phyloP scores from a whole-genome alignment of 1,140 invertebrate genomes.

The Macrotrachela quadricornifera region DNA sequence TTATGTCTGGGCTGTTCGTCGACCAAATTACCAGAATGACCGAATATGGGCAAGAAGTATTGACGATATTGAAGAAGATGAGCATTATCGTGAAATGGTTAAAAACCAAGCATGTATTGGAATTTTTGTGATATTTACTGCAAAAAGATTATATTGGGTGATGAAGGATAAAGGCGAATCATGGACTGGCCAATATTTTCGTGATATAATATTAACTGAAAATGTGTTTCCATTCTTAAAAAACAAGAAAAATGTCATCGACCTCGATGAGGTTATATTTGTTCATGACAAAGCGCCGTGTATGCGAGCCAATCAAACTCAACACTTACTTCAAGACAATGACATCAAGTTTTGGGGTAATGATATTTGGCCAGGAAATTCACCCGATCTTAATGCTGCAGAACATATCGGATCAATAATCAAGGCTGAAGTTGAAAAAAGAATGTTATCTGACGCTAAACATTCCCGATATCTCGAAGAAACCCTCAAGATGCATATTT shows the following conservation, averaged over 20 bases:
- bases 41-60: not conserved
- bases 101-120: not conserved
- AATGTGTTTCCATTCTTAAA: not conserved
- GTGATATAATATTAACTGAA: not conserved
- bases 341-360: not conserved
- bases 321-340: not conserved
- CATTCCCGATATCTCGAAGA: not conserved
- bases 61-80: not conserved
- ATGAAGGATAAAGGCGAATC: not conserved
- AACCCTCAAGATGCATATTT: not conserved
- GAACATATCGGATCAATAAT: not conserved
- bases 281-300: slow-evolving; percentile 2
- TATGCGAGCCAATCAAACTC: slow-evolving; percentile 1
- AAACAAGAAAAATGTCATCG: not conserved
- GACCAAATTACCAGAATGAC: slow-evolving; percentile 3
- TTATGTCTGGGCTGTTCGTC: not conserved
- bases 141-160: not conserved
- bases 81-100: not conserved
- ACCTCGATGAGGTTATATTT: not conserved
- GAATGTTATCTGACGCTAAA: not conserved
- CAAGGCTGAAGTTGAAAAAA: not conserved
- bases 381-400: not conserved
- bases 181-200: not conserved
- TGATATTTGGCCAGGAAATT: not conserved
- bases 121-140: not conserved